A percentile compares a stretch with the other conserved stretches of the same genome.
Conservation (phyloP, 2,888 invertebrate species). For the Nebria salina region DNA sequence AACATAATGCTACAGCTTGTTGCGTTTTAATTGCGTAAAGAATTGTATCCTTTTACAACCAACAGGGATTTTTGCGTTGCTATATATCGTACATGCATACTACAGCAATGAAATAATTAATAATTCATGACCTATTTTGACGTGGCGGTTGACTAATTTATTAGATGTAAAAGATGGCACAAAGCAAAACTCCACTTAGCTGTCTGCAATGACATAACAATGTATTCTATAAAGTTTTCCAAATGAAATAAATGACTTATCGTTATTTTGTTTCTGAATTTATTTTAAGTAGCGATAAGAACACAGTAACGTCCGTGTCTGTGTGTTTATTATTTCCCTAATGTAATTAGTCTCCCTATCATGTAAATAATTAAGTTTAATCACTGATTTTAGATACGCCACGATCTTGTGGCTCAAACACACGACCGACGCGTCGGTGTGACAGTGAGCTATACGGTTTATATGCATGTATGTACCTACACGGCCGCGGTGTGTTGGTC, state of each 20-base stretch:
- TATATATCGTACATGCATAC: constrained; percentile 10
- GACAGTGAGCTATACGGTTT: not conserved
- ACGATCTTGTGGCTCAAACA: not conserved
- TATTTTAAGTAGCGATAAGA: not conserved
- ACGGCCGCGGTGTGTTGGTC: not conserved
- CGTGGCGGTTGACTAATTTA: constrained; percentile 32
- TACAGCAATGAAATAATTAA: constrained; percentile 8
- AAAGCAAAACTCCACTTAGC: not conserved
- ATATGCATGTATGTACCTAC: not conserved
- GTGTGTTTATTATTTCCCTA: not conserved
- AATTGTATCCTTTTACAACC: not conserved
- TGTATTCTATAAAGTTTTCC: not conserved
- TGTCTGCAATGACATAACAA: not conserved
- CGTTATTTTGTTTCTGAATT: not conserved
- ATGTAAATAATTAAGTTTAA: constrained; percentile 30
- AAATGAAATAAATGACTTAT: no score
- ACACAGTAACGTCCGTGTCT: not conserved
- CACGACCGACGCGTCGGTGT: not conserved
- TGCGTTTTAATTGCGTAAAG: no score
- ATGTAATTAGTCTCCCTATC: constrained; percentile 30
- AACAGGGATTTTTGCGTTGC: not conserved
- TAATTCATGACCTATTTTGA: constrained; percentile 24
- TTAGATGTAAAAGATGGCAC: constrained; percentile 27
- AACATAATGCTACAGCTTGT: no score
- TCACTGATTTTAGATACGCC: constrained; percentile 23